Conservation (phyloP, 2,113 vertebrate species). For the Lepisosteus osseus region DNA sequence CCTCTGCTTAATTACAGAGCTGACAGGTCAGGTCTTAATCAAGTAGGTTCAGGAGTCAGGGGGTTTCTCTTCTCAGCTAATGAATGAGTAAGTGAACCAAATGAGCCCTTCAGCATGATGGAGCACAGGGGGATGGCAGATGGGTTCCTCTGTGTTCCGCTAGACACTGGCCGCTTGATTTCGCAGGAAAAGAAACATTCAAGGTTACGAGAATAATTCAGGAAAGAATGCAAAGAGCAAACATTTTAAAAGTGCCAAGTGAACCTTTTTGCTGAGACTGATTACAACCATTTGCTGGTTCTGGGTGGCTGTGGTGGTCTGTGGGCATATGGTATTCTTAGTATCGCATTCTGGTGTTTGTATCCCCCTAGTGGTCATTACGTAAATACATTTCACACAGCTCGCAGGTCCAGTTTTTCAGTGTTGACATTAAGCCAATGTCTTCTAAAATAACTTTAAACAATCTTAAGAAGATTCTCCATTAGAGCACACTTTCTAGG, state of each 20-base stretch:
- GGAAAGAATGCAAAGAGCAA: neutral
- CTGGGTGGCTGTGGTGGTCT: too few species aligned
- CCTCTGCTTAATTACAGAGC: neutral
- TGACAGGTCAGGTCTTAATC: conserved; percentile 1
- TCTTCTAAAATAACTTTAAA: too few species aligned
- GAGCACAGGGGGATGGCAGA: neutral
- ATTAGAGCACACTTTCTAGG: too few species aligned
- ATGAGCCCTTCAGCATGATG: neutral
- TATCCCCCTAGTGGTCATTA: too few species aligned
- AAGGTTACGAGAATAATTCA: too few species aligned
- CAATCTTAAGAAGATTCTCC: too few species aligned
- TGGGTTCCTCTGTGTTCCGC: neutral
- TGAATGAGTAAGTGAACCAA: neutral
- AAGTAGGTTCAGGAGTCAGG: neutral
- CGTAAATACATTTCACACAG: too few species aligned
- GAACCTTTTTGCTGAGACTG: neutral
- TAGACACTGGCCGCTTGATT: neutral
- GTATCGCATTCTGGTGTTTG: too few species aligned
- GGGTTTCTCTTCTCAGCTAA: neutral
- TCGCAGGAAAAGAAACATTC: neutral
- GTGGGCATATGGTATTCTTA: too few species aligned
- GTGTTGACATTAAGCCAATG: too few species aligned
- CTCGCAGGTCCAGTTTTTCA: too few species aligned
- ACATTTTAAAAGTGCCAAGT: neutral
- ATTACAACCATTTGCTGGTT: neutral